phyloP scores from a whole-genome alignment of 2,888 invertebrate species.

The Ophonus ardosiacus region DNA sequence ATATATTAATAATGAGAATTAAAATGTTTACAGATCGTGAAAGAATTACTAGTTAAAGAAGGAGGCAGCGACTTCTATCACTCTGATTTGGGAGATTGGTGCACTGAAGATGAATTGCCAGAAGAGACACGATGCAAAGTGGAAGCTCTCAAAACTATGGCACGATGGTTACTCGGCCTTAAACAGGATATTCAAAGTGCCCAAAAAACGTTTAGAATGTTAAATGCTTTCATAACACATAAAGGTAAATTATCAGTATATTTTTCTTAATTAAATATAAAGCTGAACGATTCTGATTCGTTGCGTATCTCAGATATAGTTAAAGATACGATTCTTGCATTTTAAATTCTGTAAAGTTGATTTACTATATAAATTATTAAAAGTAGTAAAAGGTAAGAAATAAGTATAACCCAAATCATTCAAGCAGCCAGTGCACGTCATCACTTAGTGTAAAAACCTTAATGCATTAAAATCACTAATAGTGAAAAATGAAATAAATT shows the following conservation, averaged over 20 bases:
- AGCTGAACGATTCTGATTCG: conserved; percentile 78
- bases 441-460: no score
- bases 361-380: no score
- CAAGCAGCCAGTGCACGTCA: no score
- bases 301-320: conserved; percentile 82
- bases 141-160: conserved; percentile 97
- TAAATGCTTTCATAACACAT: conserved; percentile 95
- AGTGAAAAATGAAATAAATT: no score
- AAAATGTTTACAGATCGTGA: conserved; percentile 85
- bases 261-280: neutral
- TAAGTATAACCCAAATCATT: no score
- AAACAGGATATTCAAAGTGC: conserved; percentile 92
- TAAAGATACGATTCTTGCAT: no score
- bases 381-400: no score
- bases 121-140: conserved; percentile 95
- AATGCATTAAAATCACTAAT: no score
- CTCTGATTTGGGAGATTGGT: conserved; percentile 83
- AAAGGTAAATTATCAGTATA: conserved; percentile 79
- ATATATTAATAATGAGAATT: neutral
- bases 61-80: conserved; percentile 74
- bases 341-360: no score
- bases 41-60: conserved; percentile 94
- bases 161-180: conserved; percentile 95
- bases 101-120: conserved; percentile 90
- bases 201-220: conserved; percentile 95